Evolutionary conservation across 37 sponge, comb jelly and placozoan genomes (phyloP).

Genomic region (Cladorhizidae sp.): DNA sequence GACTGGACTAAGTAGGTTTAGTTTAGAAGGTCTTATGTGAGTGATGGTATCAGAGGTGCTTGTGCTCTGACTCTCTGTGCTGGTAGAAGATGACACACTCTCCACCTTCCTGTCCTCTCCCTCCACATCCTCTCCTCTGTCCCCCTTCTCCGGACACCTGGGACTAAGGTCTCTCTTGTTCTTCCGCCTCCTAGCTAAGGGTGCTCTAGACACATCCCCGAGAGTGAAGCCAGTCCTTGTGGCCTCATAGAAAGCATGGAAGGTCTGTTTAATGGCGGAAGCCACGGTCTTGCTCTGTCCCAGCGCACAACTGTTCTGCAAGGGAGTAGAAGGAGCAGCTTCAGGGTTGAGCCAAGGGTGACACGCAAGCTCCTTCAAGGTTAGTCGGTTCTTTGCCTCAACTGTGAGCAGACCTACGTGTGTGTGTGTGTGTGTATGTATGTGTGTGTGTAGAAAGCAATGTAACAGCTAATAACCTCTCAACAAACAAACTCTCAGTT

Average conservation of each 20-base stretch:
- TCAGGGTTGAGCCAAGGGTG: slow-evolving; percentile 80
- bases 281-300: slow-evolving; percentile 43
- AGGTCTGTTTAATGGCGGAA: slow-evolving; percentile 80
- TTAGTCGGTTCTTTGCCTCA: slow-evolving; percentile 73
- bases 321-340: slow-evolving; percentile 72
- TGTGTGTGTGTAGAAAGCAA: too few species aligned
- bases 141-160: neutral
- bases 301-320: slow-evolving; percentile 71
- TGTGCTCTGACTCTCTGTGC: neutral
- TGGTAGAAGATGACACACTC: neutral
- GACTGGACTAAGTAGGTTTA: neutral
- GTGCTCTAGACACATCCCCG: slow-evolving; percentile 81
- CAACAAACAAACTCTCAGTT: too few species aligned
- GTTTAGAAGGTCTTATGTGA: neutral
- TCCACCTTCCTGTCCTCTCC: neutral
- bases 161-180: slow-evolving; percentile 33
- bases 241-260: slow-evolving; percentile 83
- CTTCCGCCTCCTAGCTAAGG: slow-evolving; percentile 87
- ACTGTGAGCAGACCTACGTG: slow-evolving; percentile 80
- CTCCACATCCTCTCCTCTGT: neutral
- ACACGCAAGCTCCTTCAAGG: slow-evolving; percentile 40
- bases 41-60: neutral
- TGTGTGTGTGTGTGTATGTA: too few species aligned
- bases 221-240: slow-evolving; percentile 76
- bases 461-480: too few species aligned